Evolutionary conservation across 2,888 invertebrate genomes (phyloP).

Genomic region (Tiliacea aurago): DNA sequence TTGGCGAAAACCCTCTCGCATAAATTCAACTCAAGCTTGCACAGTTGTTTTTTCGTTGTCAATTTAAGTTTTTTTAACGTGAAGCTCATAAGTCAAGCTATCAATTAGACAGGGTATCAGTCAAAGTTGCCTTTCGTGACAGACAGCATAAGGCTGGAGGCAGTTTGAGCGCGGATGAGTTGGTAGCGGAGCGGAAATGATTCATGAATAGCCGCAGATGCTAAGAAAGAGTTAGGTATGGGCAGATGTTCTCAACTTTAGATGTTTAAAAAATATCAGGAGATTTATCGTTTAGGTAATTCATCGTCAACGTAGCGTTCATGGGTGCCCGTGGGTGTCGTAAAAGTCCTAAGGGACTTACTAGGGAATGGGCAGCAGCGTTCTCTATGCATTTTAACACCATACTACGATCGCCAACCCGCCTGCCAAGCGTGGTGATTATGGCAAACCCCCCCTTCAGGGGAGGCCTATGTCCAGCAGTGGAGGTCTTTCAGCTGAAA

Average conservation of each 20-base stretch:
- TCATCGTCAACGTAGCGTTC: neutral
- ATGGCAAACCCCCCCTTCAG: no score
- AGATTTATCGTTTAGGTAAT: neutral
- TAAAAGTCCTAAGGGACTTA: no score
- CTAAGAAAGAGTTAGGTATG: neutral
- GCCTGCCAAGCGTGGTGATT: no score
- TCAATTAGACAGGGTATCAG: slow-evolving; percentile 84
- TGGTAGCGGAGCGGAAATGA: neutral
- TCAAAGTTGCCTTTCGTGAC: slow-evolving; percentile 76
- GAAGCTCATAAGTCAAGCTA: slow-evolving; percentile 84
- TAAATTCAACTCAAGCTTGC: slow-evolving; percentile 51
- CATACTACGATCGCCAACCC: no score
- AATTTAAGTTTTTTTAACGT: slow-evolving; percentile 73
- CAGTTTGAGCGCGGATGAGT: slow-evolving; percentile 44
- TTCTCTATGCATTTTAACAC: no score
- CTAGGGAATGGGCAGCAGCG: no score
- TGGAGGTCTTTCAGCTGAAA: no score
- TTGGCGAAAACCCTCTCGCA: slow-evolving; percentile 7
- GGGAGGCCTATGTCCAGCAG: no score
- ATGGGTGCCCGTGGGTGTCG: no score
- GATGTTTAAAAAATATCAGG: neutral
- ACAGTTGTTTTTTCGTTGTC: slow-evolving; percentile 65
- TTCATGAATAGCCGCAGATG: neutral
- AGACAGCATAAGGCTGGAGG: slow-evolving; percentile 62
- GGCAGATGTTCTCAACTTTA: neutral